These are phyloP conservation scores for Slavum lentiscoides DNA, from an alignment of 2,888 invertebrate species.

Conservation along the genomic window DNA sequence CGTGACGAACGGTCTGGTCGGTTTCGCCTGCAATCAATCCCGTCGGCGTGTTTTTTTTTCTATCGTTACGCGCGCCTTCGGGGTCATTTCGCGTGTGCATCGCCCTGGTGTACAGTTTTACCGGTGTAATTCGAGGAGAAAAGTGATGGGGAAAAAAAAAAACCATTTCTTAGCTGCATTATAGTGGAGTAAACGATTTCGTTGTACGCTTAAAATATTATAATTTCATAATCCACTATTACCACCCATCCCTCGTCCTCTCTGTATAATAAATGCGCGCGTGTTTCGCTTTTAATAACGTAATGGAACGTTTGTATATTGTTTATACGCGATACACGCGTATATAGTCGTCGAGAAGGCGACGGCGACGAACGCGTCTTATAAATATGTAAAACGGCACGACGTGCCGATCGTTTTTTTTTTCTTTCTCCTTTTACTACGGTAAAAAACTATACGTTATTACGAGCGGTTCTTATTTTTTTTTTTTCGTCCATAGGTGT, in stretches of 20 bases:
- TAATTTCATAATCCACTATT: no score
- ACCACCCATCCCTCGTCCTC: neutral
- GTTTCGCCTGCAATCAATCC: neutral
- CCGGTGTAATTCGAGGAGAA: no score
- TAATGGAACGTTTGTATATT: conserved; percentile 21
- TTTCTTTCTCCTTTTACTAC: no score
- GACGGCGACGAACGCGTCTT: no score
- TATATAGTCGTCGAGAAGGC: no score
- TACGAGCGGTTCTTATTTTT: neutral
- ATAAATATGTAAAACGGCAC: neutral
- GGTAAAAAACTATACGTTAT: neutral
- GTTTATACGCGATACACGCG: conserved; percentile 15
- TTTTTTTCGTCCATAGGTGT: no score
- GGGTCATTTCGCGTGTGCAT: neutral
- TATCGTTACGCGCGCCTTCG: no score
- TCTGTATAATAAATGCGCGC: no score
- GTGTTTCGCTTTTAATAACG: conserved; percentile 36
- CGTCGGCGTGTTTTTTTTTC: neutral
- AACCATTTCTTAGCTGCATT: neutral
- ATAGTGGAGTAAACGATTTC: neutral
- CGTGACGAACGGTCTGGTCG: conserved; percentile 11
- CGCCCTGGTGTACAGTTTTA: no score
- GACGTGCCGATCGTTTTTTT: neutral
- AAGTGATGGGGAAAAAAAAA: neutral
- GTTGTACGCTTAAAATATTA: neutral